Percentiles rank a stretch among this genome's conserved stretches.
These are phyloP conservation scores for Stenurella melanura DNA, from an alignment of 2,888 invertebrate genomes.

Conservation along the genomic window DNA sequence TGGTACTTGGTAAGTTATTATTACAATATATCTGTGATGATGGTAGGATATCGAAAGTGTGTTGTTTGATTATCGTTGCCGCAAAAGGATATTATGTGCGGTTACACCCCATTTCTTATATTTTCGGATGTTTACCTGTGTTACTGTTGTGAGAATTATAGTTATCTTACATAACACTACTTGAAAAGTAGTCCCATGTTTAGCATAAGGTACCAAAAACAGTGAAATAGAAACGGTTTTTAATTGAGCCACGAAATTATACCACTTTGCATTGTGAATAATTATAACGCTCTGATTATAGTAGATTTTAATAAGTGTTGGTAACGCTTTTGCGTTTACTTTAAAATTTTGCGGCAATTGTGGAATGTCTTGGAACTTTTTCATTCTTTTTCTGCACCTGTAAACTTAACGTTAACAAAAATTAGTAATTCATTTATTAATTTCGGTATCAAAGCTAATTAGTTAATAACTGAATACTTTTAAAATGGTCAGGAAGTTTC, in stretches of 20 bases:
- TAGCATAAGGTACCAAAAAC: background rate
- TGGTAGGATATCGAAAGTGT: conserved; percentile 37
- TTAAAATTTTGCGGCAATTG: too few species aligned
- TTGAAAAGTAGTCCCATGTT: background rate
- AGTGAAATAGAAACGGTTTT: conserved; percentile 1
- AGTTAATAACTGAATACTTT: background rate
- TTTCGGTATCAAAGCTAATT: background rate
- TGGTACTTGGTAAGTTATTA: conserved; percentile 67
- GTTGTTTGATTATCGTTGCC: conserved; percentile 32
- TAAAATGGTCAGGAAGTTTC: too few species aligned
- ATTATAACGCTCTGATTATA: background rate
- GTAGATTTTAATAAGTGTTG: background rate
- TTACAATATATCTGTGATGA: conserved; percentile 52
- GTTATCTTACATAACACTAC: conserved; percentile 28
- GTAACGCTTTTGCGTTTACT: background rate
- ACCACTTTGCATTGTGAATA: background rate
- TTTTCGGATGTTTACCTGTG: conserved; percentile 26
- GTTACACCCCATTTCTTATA: conserved; percentile 31
- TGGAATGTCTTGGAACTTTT: too few species aligned
- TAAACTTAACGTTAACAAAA: background rate
- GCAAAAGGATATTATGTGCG: conserved; percentile 37
- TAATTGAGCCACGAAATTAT: background rate
- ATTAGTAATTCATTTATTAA: background rate
- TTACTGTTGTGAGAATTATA: conserved; percentile 6
- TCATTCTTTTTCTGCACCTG: background rate